Evolutionary conservation across 2,797 vertebrate species (phyloP).

Genomic region (Neostethus bicornis): DNA sequence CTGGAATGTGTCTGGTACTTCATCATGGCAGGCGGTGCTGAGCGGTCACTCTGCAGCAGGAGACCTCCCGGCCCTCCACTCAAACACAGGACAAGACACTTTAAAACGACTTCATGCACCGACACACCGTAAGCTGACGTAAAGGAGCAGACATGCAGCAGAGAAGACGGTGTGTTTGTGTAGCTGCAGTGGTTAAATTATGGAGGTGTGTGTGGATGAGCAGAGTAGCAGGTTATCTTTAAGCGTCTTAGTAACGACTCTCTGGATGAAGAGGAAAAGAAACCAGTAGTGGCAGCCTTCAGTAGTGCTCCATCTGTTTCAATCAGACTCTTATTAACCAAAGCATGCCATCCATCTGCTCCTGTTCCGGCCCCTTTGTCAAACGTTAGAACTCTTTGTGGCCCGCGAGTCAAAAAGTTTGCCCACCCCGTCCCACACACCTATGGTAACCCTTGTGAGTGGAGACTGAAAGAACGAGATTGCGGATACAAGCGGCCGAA

Average conservation of each 20-base stretch:
- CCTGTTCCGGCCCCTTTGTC: too few species aligned
- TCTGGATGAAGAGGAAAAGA: not conserved
- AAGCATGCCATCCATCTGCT: too few species aligned
- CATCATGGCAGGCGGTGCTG: conserved; percentile 72
- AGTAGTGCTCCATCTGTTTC: too few species aligned
- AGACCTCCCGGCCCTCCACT: conserved; percentile 28
- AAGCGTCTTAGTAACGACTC: not conserved
- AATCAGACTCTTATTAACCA: too few species aligned
- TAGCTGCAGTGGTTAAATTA: not conserved
- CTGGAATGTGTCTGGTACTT: conserved; percentile 81
- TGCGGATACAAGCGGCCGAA: too few species aligned
- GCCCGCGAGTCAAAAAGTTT: too few species aligned
- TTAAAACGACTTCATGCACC: not conserved
- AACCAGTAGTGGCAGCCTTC: too few species aligned
- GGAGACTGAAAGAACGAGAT: too few species aligned
- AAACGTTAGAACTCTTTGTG: too few species aligned
- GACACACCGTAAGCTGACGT: not conserved
- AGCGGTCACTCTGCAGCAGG: conserved; percentile 62
- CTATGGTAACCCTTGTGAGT: too few species aligned
- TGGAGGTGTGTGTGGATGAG: not conserved
- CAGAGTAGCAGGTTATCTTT: not conserved
- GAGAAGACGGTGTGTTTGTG: not conserved
- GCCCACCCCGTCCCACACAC: too few species aligned
- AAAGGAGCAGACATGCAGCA: not conserved
- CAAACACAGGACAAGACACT: conserved; percentile 8